Base-by-base conservation (phyloP, 2,888 invertebrate species). In the Vesta saturnalis region DNA sequence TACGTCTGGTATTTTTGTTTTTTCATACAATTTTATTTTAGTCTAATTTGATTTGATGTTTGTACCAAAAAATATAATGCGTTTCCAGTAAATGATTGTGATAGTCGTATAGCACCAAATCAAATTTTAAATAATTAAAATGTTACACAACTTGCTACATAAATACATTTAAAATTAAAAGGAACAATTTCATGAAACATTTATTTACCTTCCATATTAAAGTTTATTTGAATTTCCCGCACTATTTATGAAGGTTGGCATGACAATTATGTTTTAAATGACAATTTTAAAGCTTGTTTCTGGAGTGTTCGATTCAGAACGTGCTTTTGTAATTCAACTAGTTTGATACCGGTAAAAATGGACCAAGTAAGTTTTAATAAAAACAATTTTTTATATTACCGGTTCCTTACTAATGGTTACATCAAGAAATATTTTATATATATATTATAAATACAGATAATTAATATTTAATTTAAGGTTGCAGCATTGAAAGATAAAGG, bases 401-500 rank as follows among this genome's bases (percentile, higher is more conserved):
- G n/a, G n/a, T n/a, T 30, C 30, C 5, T 30, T 30, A 30, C 5
- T 30, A 6, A 30, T 30, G 6, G 5, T 30, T 10, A 30, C 10
- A 6, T 5, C 3, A 23, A 23, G 4, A 52, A 18, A 18, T 2
- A 16, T 16, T 16, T 22, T 22, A 6, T 21, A 56, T 21, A 21
- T 22, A 2, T 52, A 15, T 18, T 10, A 23, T 23, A 56, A 56
- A 23, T 21, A 16, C 14, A 35, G 1, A 35, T 8, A 43, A 43
- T 35, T 19, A 54, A 2, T 15, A 54, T 30, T 39, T 60, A 18
- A 46, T 58, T 73, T 56, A 72, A 96, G 95, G 94, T 93, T 74
- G 89, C 91, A 80, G 88, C 87, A 78, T 87, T 96, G 72, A 97
- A 97, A 83, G 93, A 93, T 79, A 91, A 92, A 84, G 97, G 96